Percentiles rank a stretch among this genome's conserved stretches.
Evolutionary conservation across 2,888 invertebrate species (phyloP).

Genomic region (Polymixis lichenea): DNA sequence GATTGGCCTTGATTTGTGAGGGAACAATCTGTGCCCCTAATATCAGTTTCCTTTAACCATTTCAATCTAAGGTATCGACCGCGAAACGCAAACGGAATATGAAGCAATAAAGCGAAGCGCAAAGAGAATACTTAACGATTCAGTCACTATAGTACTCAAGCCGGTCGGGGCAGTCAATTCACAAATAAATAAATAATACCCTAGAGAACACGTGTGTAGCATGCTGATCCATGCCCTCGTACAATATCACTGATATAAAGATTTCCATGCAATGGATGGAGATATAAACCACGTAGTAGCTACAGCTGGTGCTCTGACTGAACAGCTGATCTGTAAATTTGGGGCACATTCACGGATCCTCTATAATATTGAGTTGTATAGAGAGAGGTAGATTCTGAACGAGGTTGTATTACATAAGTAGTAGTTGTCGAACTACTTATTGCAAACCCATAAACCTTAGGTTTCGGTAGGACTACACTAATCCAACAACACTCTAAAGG

Average conservation of each 20-base stretch:
- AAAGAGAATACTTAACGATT: neutral
- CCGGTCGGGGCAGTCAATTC: constrained; percentile 8
- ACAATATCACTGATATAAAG: neutral
- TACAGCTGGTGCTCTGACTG: neutral
- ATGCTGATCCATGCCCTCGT: constrained; percentile 16
- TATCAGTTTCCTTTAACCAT: no score
- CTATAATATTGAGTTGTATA: neutral
- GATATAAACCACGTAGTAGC: neutral
- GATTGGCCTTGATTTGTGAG: no score
- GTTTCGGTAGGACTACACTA: no score
- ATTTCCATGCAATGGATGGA: constrained; percentile 14
- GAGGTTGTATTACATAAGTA: neutral
- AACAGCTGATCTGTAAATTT: no score
- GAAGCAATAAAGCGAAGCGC: neutral
- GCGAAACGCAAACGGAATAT: neutral
- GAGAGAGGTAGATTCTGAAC: neutral
- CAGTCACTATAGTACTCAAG: constrained; percentile 8
- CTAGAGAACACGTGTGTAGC: constrained; percentile 14
- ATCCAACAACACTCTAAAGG: no score
- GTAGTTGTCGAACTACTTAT: no score
- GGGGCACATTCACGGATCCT: neutral
- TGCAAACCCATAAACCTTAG: no score
- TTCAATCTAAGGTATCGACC: no score
- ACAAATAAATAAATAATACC: constrained; percentile 22
- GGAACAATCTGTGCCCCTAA: no score